A percentile compares a stretch with the other conserved stretches of the same genome.
These are phyloP conservation scores for Perdita meconis DNA, from an alignment of 2,888 invertebrate genomes.

Conservation along the genomic window DNA sequence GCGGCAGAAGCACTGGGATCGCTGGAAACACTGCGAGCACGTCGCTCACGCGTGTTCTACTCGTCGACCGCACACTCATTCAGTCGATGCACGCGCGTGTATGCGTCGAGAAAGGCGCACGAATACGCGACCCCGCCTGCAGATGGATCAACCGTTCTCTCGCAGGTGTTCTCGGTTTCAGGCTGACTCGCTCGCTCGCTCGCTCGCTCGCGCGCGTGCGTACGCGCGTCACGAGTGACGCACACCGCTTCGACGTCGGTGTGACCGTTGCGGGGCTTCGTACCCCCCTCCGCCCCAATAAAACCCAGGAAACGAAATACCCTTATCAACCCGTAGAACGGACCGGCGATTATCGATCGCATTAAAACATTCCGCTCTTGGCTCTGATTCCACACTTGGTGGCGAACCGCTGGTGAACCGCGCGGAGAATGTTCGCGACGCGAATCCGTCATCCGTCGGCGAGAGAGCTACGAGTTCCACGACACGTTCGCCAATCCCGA, in stretches of 20 bases:
- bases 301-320: neutral
- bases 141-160: conserved; percentile 33
- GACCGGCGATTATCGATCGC: no score
- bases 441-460: no score
- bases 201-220: neutral
- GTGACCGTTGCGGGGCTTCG: conserved; percentile 38
- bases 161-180: conserved; percentile 39
- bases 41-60: conserved; percentile 3
- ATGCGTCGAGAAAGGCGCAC: conserved; percentile 22
- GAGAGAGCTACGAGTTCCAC: no score
- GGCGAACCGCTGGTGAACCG: no score
- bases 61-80: conserved; percentile 3
- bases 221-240: neutral
- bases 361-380: no score
- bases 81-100: conserved; percentile 32
- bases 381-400: no score
- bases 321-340: neutral
- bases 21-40: conserved; percentile 22
- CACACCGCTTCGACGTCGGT: conserved; percentile 3
- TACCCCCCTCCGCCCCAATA: no score
- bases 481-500: no score
- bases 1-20: conserved; percentile 16
- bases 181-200: conserved; percentile 6
- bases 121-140: conserved; percentile 41
- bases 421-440: no score